These are phyloP conservation scores for Pharmacophagus antenor DNA, from an alignment of 2,888 invertebrate genomes.

Conservation along the genomic window DNA sequence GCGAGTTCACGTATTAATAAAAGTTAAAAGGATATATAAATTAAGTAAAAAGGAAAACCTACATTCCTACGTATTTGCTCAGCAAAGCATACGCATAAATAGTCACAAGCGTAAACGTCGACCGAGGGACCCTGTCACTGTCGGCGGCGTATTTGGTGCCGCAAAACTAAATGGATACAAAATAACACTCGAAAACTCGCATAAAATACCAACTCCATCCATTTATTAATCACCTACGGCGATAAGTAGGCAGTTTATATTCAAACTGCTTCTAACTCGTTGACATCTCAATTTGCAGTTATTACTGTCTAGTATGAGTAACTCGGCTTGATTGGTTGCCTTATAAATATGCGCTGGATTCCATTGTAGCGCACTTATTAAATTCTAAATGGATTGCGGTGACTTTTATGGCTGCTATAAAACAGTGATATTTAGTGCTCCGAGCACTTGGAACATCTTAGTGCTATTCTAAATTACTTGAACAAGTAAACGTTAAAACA, in stretches of 20 bases:
- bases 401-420: conserved; percentile 25
- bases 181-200: conserved; percentile 48
- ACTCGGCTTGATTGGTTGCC: conserved; percentile 33
- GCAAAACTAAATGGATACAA: conserved; percentile 3
- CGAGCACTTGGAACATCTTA: conserved; percentile 4
- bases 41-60: not conserved
- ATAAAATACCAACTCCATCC: conserved; percentile 52
- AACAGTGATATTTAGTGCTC: conserved; percentile 14
- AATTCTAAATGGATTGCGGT: conserved; percentile 17
- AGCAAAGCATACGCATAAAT: not conserved
- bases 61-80: not conserved
- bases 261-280: conserved; percentile 52
- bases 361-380: conserved; percentile 23
- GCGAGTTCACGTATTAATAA: no score
- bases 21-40: no score
- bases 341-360: conserved; percentile 32
- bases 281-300: conserved; percentile 70
- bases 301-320: conserved; percentile 42
- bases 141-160: conserved; percentile 21
- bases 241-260: conserved; percentile 68
- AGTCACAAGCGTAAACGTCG: not conserved
- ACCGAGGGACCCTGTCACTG: not conserved
- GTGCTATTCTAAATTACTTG: conserved; percentile 1
- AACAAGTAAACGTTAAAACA: not conserved
- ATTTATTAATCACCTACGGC: conserved; percentile 61